A percentile compares a stretch with the other conserved stretches of the same genome.
Evolutionary conservation across 1,140 invertebrate species (phyloP).

Genomic region (Littorina saxatilis): DNA sequence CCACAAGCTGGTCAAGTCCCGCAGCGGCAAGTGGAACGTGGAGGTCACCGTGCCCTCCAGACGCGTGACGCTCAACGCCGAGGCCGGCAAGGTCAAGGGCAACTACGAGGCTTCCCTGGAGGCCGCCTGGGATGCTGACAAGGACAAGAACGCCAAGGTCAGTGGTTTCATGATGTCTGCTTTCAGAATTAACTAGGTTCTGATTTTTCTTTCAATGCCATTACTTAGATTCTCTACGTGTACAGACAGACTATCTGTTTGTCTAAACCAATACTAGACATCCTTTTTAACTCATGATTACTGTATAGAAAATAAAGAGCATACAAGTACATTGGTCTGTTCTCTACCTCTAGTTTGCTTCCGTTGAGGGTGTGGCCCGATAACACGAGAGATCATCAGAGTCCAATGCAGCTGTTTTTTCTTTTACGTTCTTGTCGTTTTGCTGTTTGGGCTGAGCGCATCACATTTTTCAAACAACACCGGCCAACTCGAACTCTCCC

Average conservation of each 20-base stretch:
- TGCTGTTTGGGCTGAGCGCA: no score
- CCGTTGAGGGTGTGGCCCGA: no score
- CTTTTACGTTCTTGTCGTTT: no score
- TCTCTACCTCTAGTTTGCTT: no score
- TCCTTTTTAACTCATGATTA: no score
- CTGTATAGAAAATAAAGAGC: no score
- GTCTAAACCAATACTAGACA: no score
- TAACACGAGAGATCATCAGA: no score
- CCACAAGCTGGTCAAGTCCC: slow-evolving; percentile 33
- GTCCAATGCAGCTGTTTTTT: no score
- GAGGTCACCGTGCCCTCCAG: slow-evolving; percentile 47
- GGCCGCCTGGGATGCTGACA: slow-evolving; percentile 59
- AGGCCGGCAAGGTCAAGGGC: slow-evolving; percentile 40
- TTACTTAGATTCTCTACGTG: neutral
- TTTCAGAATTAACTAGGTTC: neutral
- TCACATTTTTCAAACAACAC: no score
- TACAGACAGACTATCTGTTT: neutral
- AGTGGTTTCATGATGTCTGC: slow-evolving; percentile 1
- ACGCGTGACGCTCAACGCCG: slow-evolving; percentile 39
- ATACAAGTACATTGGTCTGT: neutral
- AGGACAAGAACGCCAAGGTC: slow-evolving; percentile 52
- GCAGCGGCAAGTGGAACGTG: slow-evolving; percentile 25
- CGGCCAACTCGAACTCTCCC: no score
- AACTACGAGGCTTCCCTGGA: slow-evolving; percentile 50
- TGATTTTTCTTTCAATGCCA: neutral